Evolutionary conservation across 1,140 invertebrate genomes (phyloP).

Genomic region (Leguminivora glycinivorella): DNA sequence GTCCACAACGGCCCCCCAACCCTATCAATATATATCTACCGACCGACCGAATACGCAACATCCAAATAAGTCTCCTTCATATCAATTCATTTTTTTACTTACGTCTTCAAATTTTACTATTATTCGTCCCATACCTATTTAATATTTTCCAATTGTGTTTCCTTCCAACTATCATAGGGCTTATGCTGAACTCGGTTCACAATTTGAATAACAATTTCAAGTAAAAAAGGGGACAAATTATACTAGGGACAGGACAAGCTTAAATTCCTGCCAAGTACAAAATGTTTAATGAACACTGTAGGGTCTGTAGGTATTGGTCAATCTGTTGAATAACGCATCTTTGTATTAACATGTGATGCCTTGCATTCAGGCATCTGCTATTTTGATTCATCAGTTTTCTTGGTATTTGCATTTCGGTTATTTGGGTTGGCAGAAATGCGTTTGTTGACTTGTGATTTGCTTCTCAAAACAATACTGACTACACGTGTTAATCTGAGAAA

Average conservation of each 20-base stretch:
- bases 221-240: not conserved
- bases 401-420: not conserved
- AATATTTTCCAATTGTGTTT: no score
- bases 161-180: not conserved
- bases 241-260: not conserved
- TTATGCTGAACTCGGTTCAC: no score
- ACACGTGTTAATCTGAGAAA: no score
- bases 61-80: no score
- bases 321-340: constrained; percentile 10
- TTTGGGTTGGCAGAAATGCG: not conserved
- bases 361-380: not conserved
- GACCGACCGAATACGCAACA: no score
- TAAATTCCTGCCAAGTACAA: not conserved
- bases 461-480: no score
- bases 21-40: no score
- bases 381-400: not conserved
- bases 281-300: not conserved
- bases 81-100: no score
- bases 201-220: no score
- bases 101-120: no score
- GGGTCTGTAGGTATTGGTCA: not conserved
- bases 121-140: no score
- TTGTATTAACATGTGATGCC: not conserved
- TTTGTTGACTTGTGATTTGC: not conserved
- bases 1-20: no score